Conservation (phyloP, 2,888 invertebrate species). For the Hymenopus coronatus region DNA sequence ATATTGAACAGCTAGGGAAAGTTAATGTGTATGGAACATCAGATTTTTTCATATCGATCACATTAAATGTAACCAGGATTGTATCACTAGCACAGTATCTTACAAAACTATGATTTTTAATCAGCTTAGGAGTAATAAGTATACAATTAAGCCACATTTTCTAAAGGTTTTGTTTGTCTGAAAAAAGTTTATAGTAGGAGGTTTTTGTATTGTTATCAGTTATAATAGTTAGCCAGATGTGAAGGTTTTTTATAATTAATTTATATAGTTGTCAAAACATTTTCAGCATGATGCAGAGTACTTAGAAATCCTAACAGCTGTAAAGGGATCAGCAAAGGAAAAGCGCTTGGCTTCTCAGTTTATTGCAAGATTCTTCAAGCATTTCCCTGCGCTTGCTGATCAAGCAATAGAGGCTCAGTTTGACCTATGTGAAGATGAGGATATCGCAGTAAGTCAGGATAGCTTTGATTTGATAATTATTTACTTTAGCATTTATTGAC, state of each 20-base stretch:
- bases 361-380: conserved; percentile 89
- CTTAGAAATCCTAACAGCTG: conserved; percentile 79
- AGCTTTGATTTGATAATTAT: conserved; percentile 29
- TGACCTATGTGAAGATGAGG: conserved; percentile 94
- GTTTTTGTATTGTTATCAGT: too few species aligned
- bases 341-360: conserved; percentile 94
- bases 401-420: conserved; percentile 88
- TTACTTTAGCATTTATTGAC: not conserved
- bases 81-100: too few species aligned
- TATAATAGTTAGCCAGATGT: not conserved
- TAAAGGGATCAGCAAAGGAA: conserved; percentile 84
- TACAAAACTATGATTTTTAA: too few species aligned
- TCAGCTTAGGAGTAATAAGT: too few species aligned
- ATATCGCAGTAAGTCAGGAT: conserved; percentile 70
- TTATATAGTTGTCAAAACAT: conserved; percentile 22
- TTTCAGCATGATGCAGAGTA: conserved; percentile 86
- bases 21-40: too few species aligned
- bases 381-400: conserved; percentile 82
- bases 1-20: too few species aligned
- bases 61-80: too few species aligned
- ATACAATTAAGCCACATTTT: too few species aligned
- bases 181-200: too few species aligned
- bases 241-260: not conserved
- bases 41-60: too few species aligned
- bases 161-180: too few species aligned